These are phyloP conservation scores for Halcyon chelicuti DNA, from an alignment of 2,797 vertebrate genomes.

Conservation along the genomic window DNA sequence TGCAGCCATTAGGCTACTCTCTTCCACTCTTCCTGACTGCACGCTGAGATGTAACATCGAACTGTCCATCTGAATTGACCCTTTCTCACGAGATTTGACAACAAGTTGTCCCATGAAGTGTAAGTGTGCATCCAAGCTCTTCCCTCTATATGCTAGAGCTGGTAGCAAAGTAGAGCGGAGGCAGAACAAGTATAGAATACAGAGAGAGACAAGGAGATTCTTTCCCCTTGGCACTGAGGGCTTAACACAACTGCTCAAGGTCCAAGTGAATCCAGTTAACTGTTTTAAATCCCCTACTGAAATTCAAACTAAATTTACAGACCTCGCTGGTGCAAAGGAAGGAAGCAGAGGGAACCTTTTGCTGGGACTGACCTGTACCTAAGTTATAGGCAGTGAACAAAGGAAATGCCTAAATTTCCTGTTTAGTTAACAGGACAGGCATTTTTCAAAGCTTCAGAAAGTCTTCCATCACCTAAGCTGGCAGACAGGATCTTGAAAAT, in stretches of 20 bases:
- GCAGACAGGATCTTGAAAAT: background rate
- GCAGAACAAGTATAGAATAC: fast-evolving
- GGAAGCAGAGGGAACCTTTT: background rate
- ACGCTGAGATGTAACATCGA: background rate
- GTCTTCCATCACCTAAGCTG: background rate
- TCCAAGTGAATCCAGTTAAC: background rate
- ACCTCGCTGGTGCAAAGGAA: background rate
- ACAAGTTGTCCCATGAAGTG: background rate
- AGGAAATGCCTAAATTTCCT: background rate
- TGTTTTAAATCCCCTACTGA: background rate
- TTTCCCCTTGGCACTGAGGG: fast-evolving
- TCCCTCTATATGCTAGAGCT: fast-evolving
- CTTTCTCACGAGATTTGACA: background rate
- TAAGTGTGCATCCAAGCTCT: fast-evolving
- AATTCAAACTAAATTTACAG: background rate
- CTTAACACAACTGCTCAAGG: background rate
- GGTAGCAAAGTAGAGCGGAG: background rate
- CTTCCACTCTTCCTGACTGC: background rate
- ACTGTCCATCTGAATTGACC: background rate
- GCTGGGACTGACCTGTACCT: background rate
- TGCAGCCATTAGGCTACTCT: background rate
- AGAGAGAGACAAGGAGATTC: background rate
- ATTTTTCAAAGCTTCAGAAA: background rate
- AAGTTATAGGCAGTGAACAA: background rate
- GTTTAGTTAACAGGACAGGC: background rate